phyloP scores from a whole-genome alignment of 2,113 vertebrate genomes.

The Phalacrocorax pelagicus region DNA sequence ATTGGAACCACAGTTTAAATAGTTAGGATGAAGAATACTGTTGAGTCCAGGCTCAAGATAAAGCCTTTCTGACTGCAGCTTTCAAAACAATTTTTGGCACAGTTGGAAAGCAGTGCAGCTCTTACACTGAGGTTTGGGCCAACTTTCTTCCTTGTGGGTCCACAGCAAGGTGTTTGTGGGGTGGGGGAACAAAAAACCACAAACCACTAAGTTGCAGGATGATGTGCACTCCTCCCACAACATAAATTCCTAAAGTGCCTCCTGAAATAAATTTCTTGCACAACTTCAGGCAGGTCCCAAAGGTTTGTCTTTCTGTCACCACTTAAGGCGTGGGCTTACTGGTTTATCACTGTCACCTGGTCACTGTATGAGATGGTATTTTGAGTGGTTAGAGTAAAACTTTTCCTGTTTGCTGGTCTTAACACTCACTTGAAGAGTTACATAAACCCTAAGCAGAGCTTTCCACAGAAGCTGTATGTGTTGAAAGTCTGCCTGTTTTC shows the following conservation, averaged over 20 bases:
- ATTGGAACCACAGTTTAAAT: background rate
- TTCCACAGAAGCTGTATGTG: background rate
- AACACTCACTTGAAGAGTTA: background rate
- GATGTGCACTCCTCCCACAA: background rate
- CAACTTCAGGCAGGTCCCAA: conserved; percentile 7
- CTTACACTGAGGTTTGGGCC: background rate
- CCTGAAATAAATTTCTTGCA: background rate
- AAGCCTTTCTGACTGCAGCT: background rate
- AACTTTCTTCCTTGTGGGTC: background rate
- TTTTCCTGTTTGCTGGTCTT: background rate
- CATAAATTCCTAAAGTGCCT: background rate
- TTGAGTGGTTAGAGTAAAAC: background rate
- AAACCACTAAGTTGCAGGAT: background rate
- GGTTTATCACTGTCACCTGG: background rate
- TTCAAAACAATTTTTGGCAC: background rate
- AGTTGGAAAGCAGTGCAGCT: background rate
- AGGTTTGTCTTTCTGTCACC: background rate
- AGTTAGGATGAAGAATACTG: background rate
- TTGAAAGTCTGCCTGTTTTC: background rate
- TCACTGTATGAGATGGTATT: background rate
- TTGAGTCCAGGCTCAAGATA: background rate
- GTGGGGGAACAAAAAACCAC: too few species aligned
- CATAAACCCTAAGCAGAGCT: background rate
- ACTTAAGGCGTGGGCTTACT: background rate
- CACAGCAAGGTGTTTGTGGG: background rate